Conservation (phyloP, 2,113 vertebrate genomes). For the Ramphastos sulfuratus region DNA sequence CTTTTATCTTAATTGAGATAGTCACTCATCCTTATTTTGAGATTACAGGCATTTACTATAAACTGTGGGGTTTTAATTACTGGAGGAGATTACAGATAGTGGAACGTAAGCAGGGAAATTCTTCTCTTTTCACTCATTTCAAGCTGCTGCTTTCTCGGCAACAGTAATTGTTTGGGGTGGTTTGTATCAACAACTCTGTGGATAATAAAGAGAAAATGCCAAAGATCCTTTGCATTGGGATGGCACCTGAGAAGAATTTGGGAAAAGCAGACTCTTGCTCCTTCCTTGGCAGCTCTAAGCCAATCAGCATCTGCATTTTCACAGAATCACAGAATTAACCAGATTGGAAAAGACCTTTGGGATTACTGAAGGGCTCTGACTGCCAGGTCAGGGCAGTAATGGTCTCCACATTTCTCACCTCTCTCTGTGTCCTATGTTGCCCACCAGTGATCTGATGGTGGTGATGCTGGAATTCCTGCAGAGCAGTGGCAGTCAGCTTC, state of each 20-base stretch:
- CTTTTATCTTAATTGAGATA: neutral
- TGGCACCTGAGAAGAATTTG: neutral
- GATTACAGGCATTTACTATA: neutral
- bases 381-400: neutral
- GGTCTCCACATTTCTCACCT: neutral
- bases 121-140: neutral
- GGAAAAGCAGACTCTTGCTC: neutral
- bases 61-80: neutral
- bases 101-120: neutral
- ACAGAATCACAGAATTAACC: too few species aligned
- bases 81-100: neutral
- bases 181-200: neutral
- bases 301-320: rapidly evolving
- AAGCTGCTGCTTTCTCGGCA: neutral
- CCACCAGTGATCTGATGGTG: neutral
- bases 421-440: neutral
- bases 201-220: neutral
- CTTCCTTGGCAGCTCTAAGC: neutral
- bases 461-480: neutral
- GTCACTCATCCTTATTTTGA: neutral
- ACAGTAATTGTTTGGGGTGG: neutral
- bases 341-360: too few species aligned
- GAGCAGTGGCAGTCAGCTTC: neutral
- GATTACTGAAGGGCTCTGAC: neutral
- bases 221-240: neutral